A percentile compares a stretch with the other conserved stretches of the same genome.
phyloP scores from a whole-genome alignment of 2,797 vertebrate species.

The Cheirogaleus major region DNA sequence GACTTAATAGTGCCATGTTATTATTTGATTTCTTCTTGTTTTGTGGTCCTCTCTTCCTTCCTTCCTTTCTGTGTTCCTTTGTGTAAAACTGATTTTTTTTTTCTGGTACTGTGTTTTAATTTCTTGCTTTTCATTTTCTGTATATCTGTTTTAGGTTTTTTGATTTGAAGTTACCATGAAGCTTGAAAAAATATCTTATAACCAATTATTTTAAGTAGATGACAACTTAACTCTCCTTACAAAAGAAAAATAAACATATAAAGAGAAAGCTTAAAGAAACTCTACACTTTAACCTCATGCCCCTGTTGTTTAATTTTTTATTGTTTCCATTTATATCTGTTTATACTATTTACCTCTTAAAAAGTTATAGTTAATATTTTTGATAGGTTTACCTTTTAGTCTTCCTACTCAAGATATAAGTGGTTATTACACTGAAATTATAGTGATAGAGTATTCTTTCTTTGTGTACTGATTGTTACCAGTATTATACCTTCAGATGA shows the following conservation, averaged over 20 bases:
- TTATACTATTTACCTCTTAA: not conserved
- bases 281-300: not conserved
- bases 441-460: not conserved
- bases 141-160: not conserved
- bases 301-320: not conserved
- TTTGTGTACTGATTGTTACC: not conserved
- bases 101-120: not conserved
- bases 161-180: not conserved
- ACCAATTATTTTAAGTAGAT: not conserved
- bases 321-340: not conserved
- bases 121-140: not conserved
- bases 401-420: not conserved
- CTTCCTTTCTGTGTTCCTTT: not conserved
- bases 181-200: not conserved
- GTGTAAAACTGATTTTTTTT: not conserved
- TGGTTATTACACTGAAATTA: not conserved
- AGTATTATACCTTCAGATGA: not conserved
- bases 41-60: not conserved
- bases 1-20: not conserved
- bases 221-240: not conserved
- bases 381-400: not conserved
- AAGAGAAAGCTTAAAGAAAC: not conserved
- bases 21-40: not conserved
- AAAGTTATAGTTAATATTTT: not conserved
- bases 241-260: not conserved